A percentile compares a stretch with the other conserved stretches of the same genome.
Evolutionary conservation across 2,888 invertebrate species (phyloP).

Genomic region (Melinopterus prodromus): DNA sequence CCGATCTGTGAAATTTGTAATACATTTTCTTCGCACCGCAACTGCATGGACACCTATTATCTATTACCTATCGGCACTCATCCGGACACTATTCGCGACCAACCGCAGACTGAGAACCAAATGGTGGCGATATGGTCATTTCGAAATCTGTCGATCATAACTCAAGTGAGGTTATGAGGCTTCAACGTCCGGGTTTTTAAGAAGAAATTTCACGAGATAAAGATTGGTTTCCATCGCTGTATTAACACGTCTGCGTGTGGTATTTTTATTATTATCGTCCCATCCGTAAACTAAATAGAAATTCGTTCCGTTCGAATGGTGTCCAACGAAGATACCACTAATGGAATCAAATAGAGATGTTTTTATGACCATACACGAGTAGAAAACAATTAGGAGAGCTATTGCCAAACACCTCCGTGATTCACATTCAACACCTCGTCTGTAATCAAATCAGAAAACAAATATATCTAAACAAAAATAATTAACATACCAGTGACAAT

Average conservation of each 20-base stretch:
- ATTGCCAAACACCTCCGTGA: neutral
- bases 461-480: neutral
- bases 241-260: constrained; percentile 35
- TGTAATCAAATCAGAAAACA: neutral
- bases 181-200: neutral
- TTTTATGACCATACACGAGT: constrained; percentile 6
- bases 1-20: neutral
- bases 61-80: too few relatives aligned
- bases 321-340: constrained; percentile 18
- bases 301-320: constrained; percentile 16
- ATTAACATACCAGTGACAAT: neutral
- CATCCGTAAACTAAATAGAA: constrained; percentile 10
- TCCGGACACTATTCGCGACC: too few relatives aligned
- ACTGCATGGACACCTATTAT: too few relatives aligned
- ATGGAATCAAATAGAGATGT: constrained; percentile 18
- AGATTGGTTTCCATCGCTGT: constrained; percentile 25
- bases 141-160: constrained; percentile 10
- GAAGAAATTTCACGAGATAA: constrained; percentile 8
- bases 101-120: neutral
- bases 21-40: neutral
- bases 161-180: neutral
- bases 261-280: constrained; percentile 32
- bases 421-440: neutral
- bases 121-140: constrained; percentile 12
- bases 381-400: neutral